Evolutionary conservation across 2,888 invertebrate genomes (phyloP).

Genomic region (Bimastos eiseni): DNA sequence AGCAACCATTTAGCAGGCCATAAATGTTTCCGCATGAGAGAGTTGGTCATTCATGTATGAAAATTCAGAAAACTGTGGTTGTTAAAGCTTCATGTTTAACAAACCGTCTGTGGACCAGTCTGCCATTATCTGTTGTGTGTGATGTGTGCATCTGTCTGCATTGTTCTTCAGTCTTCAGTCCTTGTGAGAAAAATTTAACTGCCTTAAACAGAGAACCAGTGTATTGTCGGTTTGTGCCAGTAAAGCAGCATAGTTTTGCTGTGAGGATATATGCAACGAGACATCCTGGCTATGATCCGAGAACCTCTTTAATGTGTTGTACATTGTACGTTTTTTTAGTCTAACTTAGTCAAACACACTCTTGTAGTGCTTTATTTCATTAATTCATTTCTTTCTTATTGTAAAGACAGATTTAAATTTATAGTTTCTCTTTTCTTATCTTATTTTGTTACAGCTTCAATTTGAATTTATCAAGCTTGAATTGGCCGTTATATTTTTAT

Average conservation of each 20-base stretch:
- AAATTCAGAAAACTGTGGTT: background rate
- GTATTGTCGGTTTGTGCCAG: background rate
- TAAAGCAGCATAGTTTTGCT: background rate
- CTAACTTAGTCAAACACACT: background rate
- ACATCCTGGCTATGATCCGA: background rate
- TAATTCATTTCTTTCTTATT: background rate
- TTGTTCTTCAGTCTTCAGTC: background rate
- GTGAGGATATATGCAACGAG: background rate
- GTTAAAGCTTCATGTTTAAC: slow-evolving; percentile 23
- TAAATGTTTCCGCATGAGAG: background rate
- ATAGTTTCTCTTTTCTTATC: background rate
- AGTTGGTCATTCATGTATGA: background rate
- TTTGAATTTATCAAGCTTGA: background rate
- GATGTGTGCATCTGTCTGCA: slow-evolving; percentile 3
- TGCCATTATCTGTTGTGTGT: slow-evolving; percentile 16
- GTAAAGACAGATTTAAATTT: background rate
- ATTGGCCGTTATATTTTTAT: background rate
- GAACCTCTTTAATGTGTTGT: background rate
- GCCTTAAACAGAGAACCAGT: slow-evolving; percentile 21
- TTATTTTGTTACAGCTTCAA: background rate
- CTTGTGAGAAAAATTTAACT: background rate
- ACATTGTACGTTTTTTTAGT: background rate
- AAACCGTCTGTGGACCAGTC: slow-evolving; percentile 19
- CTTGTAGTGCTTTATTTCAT: background rate
- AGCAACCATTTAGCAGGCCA: background rate